Percentiles rank a stretch among this genome's conserved stretches.
Conservation (phyloP, 2,888 invertebrate genomes). For the Hirtodrosophila duncani region DNA sequence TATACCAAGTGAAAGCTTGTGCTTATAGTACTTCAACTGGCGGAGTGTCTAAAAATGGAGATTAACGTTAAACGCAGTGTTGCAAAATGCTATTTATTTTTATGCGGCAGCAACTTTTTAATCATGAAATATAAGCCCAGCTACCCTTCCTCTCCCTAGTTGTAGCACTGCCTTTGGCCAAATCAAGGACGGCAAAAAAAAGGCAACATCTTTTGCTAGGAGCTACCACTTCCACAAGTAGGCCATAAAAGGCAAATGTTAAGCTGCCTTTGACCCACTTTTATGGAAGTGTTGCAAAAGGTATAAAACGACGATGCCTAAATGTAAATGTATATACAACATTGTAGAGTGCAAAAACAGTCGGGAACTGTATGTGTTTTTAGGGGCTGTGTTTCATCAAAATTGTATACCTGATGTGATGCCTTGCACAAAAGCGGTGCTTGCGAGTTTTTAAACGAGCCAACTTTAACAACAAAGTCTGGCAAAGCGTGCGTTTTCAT, state of each 20-base stretch:
- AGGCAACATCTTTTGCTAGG: not conserved
- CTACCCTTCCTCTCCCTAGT: no score
- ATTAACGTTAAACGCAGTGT: constrained; percentile 35
- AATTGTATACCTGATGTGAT: no score
- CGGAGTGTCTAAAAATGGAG: constrained; percentile 24
- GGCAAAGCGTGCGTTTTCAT: constrained; percentile 45
- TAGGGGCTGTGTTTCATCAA: no score
- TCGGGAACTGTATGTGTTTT: constrained; percentile 24
- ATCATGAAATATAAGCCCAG: constrained; percentile 39
- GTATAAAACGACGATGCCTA: constrained; percentile 24
- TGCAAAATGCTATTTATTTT: constrained; percentile 40
- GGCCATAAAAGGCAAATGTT: constrained; percentile 36
- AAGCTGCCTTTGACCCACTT: constrained; percentile 41
- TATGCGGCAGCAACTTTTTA: constrained; percentile 41
- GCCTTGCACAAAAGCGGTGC: no score
- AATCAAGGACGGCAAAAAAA: not conserved
- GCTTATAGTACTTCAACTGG: no score
- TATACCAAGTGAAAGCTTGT: no score
- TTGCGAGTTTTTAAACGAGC: no score
- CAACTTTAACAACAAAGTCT: constrained; percentile 46
- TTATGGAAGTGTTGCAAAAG: constrained; percentile 13
- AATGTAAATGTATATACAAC: constrained; percentile 10
- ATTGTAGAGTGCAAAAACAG: constrained; percentile 32
- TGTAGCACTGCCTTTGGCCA: constrained; percentile 19
- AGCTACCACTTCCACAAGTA: constrained; percentile 17